phyloP scores from a whole-genome alignment of 2,797 vertebrate genomes.

The Carcharodon carcharias region DNA sequence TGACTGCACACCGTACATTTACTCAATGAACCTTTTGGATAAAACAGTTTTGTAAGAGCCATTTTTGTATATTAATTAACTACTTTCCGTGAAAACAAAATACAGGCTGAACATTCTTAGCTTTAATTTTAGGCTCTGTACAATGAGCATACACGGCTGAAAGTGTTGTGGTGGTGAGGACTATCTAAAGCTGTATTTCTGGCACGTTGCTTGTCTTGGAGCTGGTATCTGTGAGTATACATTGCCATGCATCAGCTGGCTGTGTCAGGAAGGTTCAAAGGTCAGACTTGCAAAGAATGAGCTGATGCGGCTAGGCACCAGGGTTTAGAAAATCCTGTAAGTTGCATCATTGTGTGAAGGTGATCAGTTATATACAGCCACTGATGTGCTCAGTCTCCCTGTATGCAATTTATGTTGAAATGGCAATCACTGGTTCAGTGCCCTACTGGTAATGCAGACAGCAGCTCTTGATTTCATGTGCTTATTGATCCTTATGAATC shows the following conservation, averaged over 20 bases:
- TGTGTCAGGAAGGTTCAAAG: not conserved
- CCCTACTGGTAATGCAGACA: not conserved
- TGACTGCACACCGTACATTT: not conserved
- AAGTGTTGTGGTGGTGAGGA: not conserved
- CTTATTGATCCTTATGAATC: not conserved
- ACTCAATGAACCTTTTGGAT: not conserved
- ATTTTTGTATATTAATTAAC: slow-evolving; percentile 3
- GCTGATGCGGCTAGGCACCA: not conserved
- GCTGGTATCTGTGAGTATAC: not conserved
- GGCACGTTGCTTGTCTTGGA: not conserved
- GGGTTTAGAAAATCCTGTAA: not conserved
- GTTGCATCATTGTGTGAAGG: not conserved
- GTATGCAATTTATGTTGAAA: not conserved
- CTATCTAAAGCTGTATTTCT: not conserved
- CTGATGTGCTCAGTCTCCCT: not conserved
- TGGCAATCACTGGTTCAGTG: not conserved
- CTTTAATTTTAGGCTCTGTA: not conserved
- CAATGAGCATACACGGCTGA: not conserved
- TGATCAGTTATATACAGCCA: not conserved
- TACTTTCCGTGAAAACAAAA: not conserved
- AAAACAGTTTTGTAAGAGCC: not conserved
- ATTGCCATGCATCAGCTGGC: not conserved
- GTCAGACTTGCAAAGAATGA: not conserved
- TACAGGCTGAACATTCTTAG: not conserved
- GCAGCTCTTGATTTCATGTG: not conserved